Evolutionary conservation across 2,888 invertebrate species (phyloP), one percentile per base, ranked within the genome.

Genomic region (Noctua janthe): DNA sequence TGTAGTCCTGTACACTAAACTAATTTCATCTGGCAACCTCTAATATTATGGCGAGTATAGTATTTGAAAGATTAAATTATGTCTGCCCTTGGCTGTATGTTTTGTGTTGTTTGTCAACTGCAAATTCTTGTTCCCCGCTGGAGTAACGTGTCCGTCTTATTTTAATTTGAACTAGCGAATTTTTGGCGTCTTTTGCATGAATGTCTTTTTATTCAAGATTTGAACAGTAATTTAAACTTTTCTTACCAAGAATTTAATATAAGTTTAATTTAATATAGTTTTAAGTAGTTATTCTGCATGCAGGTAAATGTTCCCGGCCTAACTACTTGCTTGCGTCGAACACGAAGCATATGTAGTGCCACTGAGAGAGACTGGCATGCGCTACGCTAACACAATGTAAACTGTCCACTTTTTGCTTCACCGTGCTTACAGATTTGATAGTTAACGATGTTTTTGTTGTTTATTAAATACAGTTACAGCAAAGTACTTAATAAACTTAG

Each of bases 301-400:
- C 91, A 91, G 91, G 90, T 90, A 91, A 91, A 77, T 82, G 80
- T 78, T 76, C 78, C 77, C 82, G 90, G 89, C 81, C 74, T 81
- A 82, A 84, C 80, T 81, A 76, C 80, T 91, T 81, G 84, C 81
- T 84, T 82, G 85, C 82, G 76, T 84, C 79, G 83, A 85, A 81
- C 78, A 76, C 73, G 82, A 75, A 85, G 85, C 81, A 74, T 79
- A 59, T 81, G 69, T 83, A 81, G 77, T 80, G 81, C 64, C 83
- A 81, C 76, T 74, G 82, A 86, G 70, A 84, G 74, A 80, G 74
- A 83, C 74, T 82, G 78, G 82, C 83, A 82, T 74, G 80, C 79
- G 80, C 81, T 81, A 74, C 89, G 84, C 82, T 80, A 76, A 73
- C 49, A 78, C 82, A 82, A 87, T 88, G 91, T 91, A 91, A 91